Evolutionary conservation across 23 tunicate species (phyloP).

Genomic region (Clavelina lepadiformis): DNA sequence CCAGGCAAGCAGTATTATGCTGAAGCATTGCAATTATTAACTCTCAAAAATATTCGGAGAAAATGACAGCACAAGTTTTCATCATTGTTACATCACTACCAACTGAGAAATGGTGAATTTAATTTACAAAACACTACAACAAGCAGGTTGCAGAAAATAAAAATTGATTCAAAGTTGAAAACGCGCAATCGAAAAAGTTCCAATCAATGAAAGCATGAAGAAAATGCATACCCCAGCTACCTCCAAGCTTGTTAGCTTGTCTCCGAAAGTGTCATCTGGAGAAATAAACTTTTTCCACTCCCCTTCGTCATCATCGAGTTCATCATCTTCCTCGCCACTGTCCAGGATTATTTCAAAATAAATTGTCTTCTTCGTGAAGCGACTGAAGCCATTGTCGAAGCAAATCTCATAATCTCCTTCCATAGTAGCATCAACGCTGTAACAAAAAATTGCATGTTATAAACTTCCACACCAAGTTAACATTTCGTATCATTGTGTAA

Average conservation of each 20-base stretch:
- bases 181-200: no score
- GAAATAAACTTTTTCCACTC: slow-evolving; percentile 82
- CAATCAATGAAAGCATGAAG: no score
- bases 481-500: not conserved
- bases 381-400: slow-evolving; percentile 93
- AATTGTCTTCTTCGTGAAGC: slow-evolving; percentile 77
- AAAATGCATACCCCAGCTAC: slow-evolving; percentile 33
- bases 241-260: slow-evolving; percentile 63
- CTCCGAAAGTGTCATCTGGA: slow-evolving; percentile 72
- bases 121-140: no score
- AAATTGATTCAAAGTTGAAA: no score
- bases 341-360: slow-evolving; percentile 88
- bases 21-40: no score
- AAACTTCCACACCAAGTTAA: not conserved
- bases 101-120: no score
- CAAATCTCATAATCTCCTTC: slow-evolving; percentile 90
- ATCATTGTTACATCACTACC: no score
- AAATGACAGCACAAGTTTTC: no score
- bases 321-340: slow-evolving; percentile 62
- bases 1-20: no score
- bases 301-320: slow-evolving; percentile 69
- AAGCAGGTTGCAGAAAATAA: no score
- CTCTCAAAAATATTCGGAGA: no score
- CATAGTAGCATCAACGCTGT: slow-evolving; percentile 63
- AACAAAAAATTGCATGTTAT: slow-evolving; percentile 1